phyloP scores from a whole-genome alignment of 2,113 vertebrate species.

The Alosa alosa region DNA sequence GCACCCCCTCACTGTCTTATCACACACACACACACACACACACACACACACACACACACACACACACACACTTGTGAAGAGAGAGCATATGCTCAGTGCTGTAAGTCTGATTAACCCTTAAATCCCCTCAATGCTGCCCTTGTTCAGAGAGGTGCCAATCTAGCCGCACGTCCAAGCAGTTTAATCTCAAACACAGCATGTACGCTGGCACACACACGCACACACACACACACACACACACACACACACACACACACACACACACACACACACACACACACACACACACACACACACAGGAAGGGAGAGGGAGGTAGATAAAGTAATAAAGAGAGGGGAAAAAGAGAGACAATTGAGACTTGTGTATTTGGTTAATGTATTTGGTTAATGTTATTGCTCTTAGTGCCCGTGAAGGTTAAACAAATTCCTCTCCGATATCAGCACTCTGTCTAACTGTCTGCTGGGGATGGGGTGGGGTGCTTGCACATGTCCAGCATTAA shows the following conservation, averaged over 20 bases:
- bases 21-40: conserved; percentile 16
- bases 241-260: conserved; percentile 8
- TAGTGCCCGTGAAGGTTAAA: too few relatives aligned
- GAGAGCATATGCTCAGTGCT: conserved; percentile 19
- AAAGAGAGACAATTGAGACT: not conserved
- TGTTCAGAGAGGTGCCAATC: not conserved
- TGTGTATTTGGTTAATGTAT: not conserved
- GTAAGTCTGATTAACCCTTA: conserved; percentile 10
- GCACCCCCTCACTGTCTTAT: too few relatives aligned
- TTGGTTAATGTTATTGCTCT: too few relatives aligned
- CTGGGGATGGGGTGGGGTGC: too few relatives aligned
- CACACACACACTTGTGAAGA: not conserved
- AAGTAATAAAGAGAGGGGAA: not conserved
- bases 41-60: conserved; percentile 26
- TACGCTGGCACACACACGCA: not conserved
- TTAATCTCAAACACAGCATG: not conserved
- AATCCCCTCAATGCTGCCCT: not conserved
- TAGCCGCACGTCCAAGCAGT: not conserved
- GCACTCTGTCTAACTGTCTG: too few relatives aligned
- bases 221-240: not conserved
- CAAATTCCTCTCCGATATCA: too few relatives aligned
- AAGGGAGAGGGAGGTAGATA: not conserved
- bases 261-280: conserved; percentile 5
- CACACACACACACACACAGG: not conserved
- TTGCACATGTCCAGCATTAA: not conserved